These are phyloP conservation scores for Eurystomus glaucurus DNA, from an alignment of 2,797 vertebrate genomes.

Conservation along the genomic window DNA sequence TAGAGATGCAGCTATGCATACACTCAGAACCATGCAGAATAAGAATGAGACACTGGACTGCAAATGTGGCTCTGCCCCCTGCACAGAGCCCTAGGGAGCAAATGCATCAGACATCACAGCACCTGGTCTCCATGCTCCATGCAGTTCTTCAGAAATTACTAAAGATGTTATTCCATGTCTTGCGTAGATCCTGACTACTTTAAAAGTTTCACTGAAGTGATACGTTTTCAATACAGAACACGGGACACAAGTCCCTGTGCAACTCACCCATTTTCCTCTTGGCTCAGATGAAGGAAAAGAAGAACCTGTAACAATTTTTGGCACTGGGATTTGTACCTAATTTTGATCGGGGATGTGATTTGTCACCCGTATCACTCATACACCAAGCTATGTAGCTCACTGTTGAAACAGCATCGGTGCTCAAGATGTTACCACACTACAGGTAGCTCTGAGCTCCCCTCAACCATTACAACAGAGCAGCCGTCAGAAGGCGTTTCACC, in stretches of 20 bases:
- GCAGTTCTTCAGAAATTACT: background rate
- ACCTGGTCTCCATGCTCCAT: background rate
- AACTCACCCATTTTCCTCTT: background rate
- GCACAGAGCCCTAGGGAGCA: background rate
- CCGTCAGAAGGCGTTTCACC: background rate
- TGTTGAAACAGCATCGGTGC: rapidly evolving
- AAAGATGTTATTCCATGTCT: background rate
- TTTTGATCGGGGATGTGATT: background rate
- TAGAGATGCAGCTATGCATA: background rate
- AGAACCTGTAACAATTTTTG: background rate
- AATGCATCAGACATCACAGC: background rate
- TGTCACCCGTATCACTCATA: background rate
- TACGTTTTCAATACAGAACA: background rate
- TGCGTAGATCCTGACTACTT: background rate
- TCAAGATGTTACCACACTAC: background rate
- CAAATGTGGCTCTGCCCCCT: background rate
- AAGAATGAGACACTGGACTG: background rate
- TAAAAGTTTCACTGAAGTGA: rapidly evolving
- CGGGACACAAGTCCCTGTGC: background rate
- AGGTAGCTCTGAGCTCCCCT: background rate
- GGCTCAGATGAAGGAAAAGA: background rate
- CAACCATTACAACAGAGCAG: background rate
- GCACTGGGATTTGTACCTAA: background rate
- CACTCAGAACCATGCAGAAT: background rate
- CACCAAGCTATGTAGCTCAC: rapidly evolving